phyloP scores from a whole-genome alignment of 1,140 invertebrate species.

The Mya arenaria region DNA sequence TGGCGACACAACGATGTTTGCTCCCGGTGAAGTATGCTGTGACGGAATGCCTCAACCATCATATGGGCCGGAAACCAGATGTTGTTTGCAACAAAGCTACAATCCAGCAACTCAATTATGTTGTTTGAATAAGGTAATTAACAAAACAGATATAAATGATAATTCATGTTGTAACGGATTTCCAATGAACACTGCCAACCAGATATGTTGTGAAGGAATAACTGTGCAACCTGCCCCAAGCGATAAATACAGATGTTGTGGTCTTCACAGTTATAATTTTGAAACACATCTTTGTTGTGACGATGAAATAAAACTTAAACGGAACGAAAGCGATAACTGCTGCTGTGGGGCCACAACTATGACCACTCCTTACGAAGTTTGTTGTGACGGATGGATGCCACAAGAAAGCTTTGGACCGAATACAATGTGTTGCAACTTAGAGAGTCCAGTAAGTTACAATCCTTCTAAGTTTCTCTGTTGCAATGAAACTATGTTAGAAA shows the following conservation, averaged over 20 bases:
- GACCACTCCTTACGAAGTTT: constrained; percentile 17
- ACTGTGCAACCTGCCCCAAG: neutral
- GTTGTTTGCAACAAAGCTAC: neutral
- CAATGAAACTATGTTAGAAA: constrained; percentile 12
- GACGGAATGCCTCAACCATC: neutral
- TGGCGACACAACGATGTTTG: constrained; percentile 19
- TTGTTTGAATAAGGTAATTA: constrained; percentile 7
- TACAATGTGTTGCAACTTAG: no score
- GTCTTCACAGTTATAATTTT: neutral
- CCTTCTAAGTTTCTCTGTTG: constrained; percentile 6
- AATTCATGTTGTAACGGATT: neutral
- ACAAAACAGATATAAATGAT: neutral
- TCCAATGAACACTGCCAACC: neutral
- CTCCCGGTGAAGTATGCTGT: constrained; percentile 29
- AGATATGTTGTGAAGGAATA: constrained; percentile 4
- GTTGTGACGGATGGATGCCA: neutral
- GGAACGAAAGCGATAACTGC: constrained; percentile 22
- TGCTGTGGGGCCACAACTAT: constrained; percentile 31
- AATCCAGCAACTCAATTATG: neutral
- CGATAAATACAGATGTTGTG: neutral
- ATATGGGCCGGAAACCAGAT: neutral
- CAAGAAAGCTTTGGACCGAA: neutral
- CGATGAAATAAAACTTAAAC: constrained; percentile 2
- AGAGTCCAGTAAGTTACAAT: neutral
- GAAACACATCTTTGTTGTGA: constrained; percentile 26